Percentiles rank a stretch among this genome's conserved stretches.
phyloP scores from a whole-genome alignment of 2,113 vertebrate species.

The Sialia sialis region DNA sequence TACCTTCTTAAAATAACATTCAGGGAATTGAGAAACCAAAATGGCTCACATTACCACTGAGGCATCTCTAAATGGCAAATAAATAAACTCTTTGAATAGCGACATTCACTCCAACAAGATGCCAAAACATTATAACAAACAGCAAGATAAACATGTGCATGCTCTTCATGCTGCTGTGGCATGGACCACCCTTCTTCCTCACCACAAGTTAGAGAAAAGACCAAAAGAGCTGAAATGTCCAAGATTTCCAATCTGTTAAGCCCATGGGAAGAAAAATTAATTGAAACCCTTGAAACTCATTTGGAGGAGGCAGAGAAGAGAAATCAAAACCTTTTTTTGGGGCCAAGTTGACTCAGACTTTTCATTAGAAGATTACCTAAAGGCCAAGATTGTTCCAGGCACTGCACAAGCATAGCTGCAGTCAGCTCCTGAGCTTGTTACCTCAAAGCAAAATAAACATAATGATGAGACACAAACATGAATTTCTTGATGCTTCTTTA shows the following conservation, averaged over 20 bases:
- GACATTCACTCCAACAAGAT: neutral
- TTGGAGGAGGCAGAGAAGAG: neutral
- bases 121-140: neutral
- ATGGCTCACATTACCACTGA: neutral
- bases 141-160: neutral
- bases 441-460: neutral
- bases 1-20: conserved; percentile 2
- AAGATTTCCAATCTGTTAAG: neutral
- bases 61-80: conserved; percentile 13
- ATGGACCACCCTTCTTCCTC: neutral
- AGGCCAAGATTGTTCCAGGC: neutral
- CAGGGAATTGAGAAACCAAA: conserved; percentile 42
- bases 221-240: neutral
- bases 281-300: neutral
- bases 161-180: neutral
- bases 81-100: neutral
- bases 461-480: neutral
- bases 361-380: neutral
- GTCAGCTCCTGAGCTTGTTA: neutral
- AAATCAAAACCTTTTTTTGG: neutral
- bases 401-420: neutral
- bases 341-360: neutral
- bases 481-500: neutral
- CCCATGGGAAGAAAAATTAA: neutral
- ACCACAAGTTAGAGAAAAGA: neutral